Conservation (phyloP, 2,113 vertebrate genomes). For the Aleadryas rufinucha region DNA sequence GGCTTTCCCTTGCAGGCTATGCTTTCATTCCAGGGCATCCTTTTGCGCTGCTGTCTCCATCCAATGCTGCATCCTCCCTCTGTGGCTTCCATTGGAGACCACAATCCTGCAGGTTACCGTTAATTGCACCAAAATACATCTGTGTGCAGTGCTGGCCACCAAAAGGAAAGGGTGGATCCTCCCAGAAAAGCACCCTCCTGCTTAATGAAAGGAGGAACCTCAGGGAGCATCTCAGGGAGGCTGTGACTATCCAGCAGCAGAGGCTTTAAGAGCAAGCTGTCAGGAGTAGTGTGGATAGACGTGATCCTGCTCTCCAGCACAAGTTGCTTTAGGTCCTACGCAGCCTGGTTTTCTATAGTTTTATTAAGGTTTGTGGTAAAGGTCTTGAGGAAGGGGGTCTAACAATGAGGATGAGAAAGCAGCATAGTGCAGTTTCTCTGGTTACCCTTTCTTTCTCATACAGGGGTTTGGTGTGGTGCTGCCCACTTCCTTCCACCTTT, state of each 20-base stretch:
- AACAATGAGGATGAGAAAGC: neutral
- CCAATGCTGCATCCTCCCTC: neutral
- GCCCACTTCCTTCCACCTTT: neutral
- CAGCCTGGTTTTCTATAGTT: neutral
- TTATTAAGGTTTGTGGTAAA: neutral
- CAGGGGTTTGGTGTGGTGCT: neutral
- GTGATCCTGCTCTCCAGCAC: neutral
- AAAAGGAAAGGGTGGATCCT: neutral
- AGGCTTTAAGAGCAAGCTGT: neutral
- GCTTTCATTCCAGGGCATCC: neutral
- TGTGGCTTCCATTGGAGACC: neutral
- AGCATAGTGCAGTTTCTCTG: neutral
- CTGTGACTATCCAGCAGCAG: neutral
- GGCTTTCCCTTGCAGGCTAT: neutral
- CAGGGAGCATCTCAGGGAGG: rapidly evolving
- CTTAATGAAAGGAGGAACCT: neutral
- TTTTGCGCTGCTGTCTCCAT: neutral
- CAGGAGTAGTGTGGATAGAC: neutral
- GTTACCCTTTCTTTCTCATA: neutral
- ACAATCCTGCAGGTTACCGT: neutral
- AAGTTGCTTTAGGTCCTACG: neutral
- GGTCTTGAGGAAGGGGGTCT: neutral
- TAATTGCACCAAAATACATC: neutral
- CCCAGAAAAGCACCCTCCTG: neutral
- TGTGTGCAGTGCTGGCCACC: neutral